Base-by-base conservation (phyloP, 2,113 vertebrate species). In the Bambusicola thoracicus region DNA sequence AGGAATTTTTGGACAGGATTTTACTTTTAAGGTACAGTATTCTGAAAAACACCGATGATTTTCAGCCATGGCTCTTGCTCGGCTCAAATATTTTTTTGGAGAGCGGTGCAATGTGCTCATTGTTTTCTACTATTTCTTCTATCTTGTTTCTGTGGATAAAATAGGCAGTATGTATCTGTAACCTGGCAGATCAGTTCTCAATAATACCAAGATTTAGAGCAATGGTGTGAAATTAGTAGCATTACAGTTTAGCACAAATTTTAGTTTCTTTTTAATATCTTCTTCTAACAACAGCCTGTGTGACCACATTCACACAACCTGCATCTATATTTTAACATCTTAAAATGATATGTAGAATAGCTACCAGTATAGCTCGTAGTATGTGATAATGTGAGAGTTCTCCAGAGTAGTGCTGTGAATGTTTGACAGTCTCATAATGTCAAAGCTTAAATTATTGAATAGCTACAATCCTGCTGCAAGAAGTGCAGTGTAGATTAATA, bases 361-460 rank as follows among this genome's bases (percentile, higher is more conserved):
- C 15, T 62, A 32, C 18, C 2, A 4, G 22, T 55, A 41, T 19
- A 75, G 63, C 69, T 36, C 55, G 19, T n/a, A 65, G 25, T 15
- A 34, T 56, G 12, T 55, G 63, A 10, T 67, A 78, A 56, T 55
- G 14, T 22, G 53, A 44, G 72, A 75, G 36, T 24, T 93, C 43
- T 81, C 38, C 30, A 48, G 38, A 89, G 69, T n/a, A 87, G 48
- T 55, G n/a, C 61, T 78, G 3, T 55, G 63, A 87, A 78, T 80
- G 51, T 89, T 91, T 88, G 88, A 95, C 77, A 79, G 29, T 77
- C 49, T 94, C 12, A 73, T 80, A 74, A 91, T 70, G 78, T 82
- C 59, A 51, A 80, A 89, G 19, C 84, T 77, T 94, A 80, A 92
- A 91, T 95, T 91, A 95, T 85, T 85, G 65, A 94, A 82, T 30